These are phyloP conservation scores for Heteromyza rotundicornis DNA, from an alignment of 2,888 invertebrate species.

Conservation along the genomic window DNA sequence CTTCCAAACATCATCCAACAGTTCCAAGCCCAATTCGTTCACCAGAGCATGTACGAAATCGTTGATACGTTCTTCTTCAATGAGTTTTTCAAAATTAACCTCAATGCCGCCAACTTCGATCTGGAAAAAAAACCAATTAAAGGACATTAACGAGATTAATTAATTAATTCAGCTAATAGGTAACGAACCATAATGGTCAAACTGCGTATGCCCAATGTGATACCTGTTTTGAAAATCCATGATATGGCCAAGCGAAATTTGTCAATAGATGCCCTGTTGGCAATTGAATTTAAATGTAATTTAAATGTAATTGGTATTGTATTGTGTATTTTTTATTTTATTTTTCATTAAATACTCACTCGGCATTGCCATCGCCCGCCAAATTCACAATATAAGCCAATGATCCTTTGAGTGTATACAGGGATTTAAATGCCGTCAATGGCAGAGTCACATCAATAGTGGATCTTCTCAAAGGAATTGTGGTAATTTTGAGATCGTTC, in stretches of 20 bases:
- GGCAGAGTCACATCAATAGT: conserved; percentile 46
- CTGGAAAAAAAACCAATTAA: conserved; percentile 24
- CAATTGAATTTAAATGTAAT: no score
- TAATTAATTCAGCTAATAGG: not conserved
- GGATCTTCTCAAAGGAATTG: conserved; percentile 34
- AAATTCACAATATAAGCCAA: conserved; percentile 49
- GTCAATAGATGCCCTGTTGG: conserved; percentile 37
- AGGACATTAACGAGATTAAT: conserved; percentile 10
- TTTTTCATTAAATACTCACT: conserved; percentile 38
- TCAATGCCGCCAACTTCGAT: conserved; percentile 42
- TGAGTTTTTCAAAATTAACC: conserved; percentile 44
- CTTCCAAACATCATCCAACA: conserved; percentile 53
- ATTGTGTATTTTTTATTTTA: not conserved
- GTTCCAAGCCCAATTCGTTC: conserved; percentile 52
- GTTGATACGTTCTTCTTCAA: conserved; percentile 52
- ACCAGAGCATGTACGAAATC: conserved; percentile 50
- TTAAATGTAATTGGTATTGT: not conserved
- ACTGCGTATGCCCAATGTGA: conserved; percentile 39
- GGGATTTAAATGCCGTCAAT: conserved; percentile 41
- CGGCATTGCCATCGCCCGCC: conserved; percentile 49
- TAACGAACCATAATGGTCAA: conserved; percentile 41
- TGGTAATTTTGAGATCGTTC: conserved; percentile 35
- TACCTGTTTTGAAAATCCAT: conserved; percentile 39
- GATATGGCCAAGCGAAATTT: conserved; percentile 39
- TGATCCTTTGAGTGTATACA: conserved; percentile 55